phyloP scores from a whole-genome alignment of 2,888 invertebrate genomes.

The Ellobium chinense region DNA sequence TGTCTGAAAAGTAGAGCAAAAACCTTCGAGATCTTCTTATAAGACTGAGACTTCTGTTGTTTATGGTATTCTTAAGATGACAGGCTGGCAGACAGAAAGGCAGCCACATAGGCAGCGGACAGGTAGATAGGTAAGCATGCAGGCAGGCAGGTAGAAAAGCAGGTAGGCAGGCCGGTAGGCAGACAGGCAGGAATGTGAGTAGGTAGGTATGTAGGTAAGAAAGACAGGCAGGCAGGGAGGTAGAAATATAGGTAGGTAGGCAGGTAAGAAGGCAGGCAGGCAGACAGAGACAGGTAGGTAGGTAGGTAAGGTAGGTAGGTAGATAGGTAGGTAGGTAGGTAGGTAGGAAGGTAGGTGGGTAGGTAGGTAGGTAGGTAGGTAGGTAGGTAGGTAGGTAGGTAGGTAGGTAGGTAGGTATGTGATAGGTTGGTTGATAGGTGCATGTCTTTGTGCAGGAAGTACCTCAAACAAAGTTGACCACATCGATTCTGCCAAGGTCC shows the following conservation, averaged over 20 bases:
- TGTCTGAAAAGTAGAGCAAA: conserved; percentile 3
- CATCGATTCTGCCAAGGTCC: conserved; percentile 60
- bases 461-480: conserved; percentile 65
- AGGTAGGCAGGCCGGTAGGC: neutral
- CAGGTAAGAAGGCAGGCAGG: neutral
- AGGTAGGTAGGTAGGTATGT: neutral
- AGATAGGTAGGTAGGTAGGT: neutral
- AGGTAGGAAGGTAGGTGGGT: conserved; percentile 8
- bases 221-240: too few species aligned
- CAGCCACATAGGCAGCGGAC: too few species aligned
- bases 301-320: neutral
- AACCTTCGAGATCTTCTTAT: too few species aligned
- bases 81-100: too few species aligned
- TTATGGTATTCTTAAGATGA: too few species aligned
- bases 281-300: neutral
- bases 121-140: neutral
- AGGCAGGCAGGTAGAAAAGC: neutral
- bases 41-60: too few species aligned
- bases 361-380: conserved; percentile 10
- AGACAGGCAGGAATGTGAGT: neutral
- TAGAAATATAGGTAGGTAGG: neutral
- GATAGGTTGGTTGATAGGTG: too few species aligned
- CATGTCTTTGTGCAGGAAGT: too few species aligned
- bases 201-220: conserved; percentile 7
- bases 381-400: conserved; percentile 1